Evolutionary conservation across 2,113 vertebrate species (phyloP).

Genomic region (Neopipo cinnamomea): DNA sequence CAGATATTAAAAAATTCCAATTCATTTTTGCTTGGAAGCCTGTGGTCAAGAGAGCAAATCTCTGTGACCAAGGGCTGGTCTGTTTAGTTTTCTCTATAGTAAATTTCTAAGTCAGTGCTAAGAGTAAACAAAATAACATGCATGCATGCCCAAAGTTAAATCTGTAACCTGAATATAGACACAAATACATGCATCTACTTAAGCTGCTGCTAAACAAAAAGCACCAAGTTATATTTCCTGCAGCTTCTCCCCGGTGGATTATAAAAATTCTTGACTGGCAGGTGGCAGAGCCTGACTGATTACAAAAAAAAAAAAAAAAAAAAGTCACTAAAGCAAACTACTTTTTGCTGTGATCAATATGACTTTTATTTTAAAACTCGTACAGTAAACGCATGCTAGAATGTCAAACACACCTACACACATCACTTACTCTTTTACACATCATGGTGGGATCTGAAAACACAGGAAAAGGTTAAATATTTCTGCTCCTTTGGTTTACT

Average conservation of each 20-base stretch:
- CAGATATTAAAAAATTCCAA: not conserved
- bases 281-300: not conserved
- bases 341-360: not conserved
- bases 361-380: not conserved
- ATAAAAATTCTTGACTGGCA: not conserved
- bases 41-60: not conserved
- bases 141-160: not conserved
- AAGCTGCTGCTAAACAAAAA: not conserved
- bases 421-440: conserved; percentile 18
- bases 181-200: not conserved
- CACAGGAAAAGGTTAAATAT: conserved; percentile 28
- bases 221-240: not conserved
- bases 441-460: conserved; percentile 33
- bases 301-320: not conserved
- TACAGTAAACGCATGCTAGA: not conserved
- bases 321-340: not conserved
- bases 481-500: not conserved
- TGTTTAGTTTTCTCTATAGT: not conserved
- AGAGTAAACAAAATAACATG: not conserved
- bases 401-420: not conserved
- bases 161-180: not conserved
- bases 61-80: not conserved
- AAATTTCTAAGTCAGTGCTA: not conserved
- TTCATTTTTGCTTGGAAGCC: not conserved
- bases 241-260: not conserved